Conservation (phyloP, 1,140 invertebrate genomes). For the Tenebrio molitor region DNA sequence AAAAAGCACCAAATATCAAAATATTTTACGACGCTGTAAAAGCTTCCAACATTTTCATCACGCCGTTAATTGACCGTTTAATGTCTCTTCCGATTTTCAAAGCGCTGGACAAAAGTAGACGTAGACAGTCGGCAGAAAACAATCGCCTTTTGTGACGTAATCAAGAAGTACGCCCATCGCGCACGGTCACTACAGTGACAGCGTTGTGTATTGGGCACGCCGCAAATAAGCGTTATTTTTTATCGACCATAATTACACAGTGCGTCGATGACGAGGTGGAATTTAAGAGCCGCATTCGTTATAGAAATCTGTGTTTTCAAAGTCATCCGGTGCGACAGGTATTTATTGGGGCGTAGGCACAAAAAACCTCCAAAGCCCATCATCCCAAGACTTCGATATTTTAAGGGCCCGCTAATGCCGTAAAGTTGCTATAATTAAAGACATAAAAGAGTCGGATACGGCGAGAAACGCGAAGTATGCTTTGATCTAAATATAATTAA, state of each 20-base stretch:
- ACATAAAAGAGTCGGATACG: conserved; percentile 35
- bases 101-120: too few relatives aligned
- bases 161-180: conserved; percentile 17
- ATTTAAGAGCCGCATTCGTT: conserved; percentile 6
- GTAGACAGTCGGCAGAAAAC: neutral
- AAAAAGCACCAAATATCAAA: too few relatives aligned
- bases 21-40: too few relatives aligned
- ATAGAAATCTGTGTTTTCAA: conserved; percentile 25
- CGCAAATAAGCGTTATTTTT: conserved; percentile 6
- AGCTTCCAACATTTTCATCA: too few relatives aligned
- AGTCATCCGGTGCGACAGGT: conserved; percentile 24
- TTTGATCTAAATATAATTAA: conserved; percentile 48
- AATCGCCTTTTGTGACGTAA: neutral
- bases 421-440: conserved; percentile 42
- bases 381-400: conserved; percentile 14
- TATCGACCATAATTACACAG: conserved; percentile 14
- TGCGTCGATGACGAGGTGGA: conserved; percentile 4
- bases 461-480: conserved; percentile 22
- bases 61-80: too few relatives aligned
- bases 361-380: conserved; percentile 24
- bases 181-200: neutral
- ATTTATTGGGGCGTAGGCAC: conserved; percentile 16
- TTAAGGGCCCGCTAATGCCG: conserved; percentile 17
- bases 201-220: conserved; percentile 8
- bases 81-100: too few relatives aligned